Evolutionary conservation across 2,888 invertebrate genomes (phyloP).

Genomic region (Chydorus sphaericus): DNA sequence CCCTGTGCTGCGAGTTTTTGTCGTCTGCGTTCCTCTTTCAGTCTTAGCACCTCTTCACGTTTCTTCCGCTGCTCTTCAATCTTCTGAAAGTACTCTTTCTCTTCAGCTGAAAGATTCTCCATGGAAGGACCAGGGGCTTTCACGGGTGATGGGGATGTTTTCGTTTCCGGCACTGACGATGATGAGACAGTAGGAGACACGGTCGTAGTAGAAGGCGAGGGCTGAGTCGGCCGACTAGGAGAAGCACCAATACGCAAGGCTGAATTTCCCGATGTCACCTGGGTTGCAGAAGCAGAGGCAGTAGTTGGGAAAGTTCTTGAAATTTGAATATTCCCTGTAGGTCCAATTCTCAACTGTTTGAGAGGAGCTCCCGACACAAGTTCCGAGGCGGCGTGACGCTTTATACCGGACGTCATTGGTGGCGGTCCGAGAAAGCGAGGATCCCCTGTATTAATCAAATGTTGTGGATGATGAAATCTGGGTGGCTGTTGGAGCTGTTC

Average conservation of each 20-base stretch:
- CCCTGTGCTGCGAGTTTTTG: background rate
- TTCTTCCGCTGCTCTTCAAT: background rate
- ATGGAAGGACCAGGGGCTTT: too few species aligned
- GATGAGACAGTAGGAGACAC: background rate
- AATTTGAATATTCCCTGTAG: background rate
- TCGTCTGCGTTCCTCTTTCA: slow-evolving; percentile 1
- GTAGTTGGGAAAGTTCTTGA: background rate
- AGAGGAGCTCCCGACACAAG: background rate
- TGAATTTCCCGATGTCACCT: background rate
- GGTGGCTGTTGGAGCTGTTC: background rate
- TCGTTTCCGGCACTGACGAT: background rate
- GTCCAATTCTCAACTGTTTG: background rate
- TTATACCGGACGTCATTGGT: background rate
- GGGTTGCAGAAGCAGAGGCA: background rate
- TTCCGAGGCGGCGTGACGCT: background rate
- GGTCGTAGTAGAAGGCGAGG: background rate
- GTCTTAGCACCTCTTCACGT: background rate
- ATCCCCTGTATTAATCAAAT: too few species aligned
- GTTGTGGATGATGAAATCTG: background rate
- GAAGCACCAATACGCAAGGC: background rate
- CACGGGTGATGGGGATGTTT: background rate
- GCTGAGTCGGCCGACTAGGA: background rate
- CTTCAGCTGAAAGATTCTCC: background rate
- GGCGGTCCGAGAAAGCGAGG: background rate
- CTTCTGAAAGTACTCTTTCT: background rate